These are phyloP conservation scores for Drosophila mulleri DNA, from an alignment of 2,888 invertebrate genomes.

Conservation along the genomic window DNA sequence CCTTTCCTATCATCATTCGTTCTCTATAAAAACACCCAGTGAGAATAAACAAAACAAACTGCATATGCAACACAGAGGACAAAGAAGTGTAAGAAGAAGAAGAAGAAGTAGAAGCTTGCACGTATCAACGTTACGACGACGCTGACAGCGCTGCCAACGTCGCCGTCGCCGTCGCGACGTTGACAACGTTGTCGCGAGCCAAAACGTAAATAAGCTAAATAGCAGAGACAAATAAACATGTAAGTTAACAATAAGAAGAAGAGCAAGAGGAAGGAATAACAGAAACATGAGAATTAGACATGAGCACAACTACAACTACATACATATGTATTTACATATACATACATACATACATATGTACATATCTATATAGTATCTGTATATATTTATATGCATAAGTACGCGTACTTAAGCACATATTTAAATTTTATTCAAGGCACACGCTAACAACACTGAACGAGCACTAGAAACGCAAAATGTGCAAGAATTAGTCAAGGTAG, in stretches of 20 bases:
- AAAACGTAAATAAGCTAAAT: conserved; percentile 32
- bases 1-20: not conserved
- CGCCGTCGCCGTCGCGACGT: conserved; percentile 9
- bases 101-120: conserved; percentile 12
- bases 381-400: not conserved
- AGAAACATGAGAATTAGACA: conserved; percentile 29
- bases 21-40: not conserved
- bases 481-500: conserved; percentile 10
- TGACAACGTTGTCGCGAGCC: conserved; percentile 27
- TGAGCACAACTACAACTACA: not conserved
- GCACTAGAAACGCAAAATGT: conserved; percentile 28
- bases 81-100: conserved; percentile 19
- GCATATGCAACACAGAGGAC: conserved; percentile 44
- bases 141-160: conserved; percentile 15
- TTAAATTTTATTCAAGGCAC: conserved; percentile 40
- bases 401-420: conserved; percentile 11
- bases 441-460: conserved; percentile 28
- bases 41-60: conserved; percentile 43
- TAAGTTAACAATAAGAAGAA: conserved; percentile 50
- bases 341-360: not conserved
- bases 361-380: not conserved
- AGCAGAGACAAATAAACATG: conserved; percentile 42
- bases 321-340: not conserved
- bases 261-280: conserved; percentile 5
- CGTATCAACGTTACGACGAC: conserved; percentile 39